Evolutionary conservation across 2,888 invertebrate genomes (phyloP).

Genomic region (Melieria omissa): DNA sequence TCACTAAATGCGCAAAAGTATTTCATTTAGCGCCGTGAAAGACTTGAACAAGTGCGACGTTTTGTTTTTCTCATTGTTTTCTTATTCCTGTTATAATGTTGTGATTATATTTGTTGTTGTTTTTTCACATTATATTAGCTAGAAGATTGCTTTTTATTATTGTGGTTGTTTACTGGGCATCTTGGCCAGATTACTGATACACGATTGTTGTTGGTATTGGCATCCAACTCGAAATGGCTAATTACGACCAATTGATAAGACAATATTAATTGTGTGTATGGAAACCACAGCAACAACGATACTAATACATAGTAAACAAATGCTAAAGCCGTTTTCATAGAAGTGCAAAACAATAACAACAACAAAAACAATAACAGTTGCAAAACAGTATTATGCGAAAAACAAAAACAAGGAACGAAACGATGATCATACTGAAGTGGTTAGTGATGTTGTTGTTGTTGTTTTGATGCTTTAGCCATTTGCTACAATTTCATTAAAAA

Average conservation of each 20-base stretch:
- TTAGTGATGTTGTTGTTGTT: no score
- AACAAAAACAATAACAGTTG: not conserved
- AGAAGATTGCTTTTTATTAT: not conserved
- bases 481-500: not conserved
- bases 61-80: no score
- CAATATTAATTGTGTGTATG: slow-evolving; percentile 18
- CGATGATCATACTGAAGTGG: no score
- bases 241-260: slow-evolving; percentile 23
- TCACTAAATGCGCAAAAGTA: slow-evolving; percentile 23
- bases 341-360: no score
- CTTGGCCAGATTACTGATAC: not conserved
- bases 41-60: slow-evolving; percentile 17
- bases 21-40: slow-evolving; percentile 18
- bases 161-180: not conserved
- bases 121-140: not conserved
- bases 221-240: slow-evolving; percentile 9
- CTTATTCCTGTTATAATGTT: no score
- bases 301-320: no score
- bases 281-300: no score
- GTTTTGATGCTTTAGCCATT: not conserved
- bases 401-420: not conserved
- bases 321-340: no score
- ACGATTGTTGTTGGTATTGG: not conserved
- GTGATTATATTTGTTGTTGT: not conserved
- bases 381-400: not conserved